phyloP scores from a whole-genome alignment of 2,797 vertebrate genomes.

The Phalloptychus januarius region DNA sequence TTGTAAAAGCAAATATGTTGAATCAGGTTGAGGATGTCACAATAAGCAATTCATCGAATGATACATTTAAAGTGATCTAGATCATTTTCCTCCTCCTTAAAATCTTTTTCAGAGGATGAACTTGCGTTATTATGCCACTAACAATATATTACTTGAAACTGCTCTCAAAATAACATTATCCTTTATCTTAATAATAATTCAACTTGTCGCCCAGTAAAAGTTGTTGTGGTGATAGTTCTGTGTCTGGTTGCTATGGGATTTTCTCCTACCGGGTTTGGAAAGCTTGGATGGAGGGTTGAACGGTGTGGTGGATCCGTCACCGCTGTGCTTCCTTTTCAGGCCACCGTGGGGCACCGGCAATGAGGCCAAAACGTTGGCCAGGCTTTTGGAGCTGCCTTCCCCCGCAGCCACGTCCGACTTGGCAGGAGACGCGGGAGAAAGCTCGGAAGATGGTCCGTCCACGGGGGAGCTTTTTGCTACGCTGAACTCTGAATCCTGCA shows the following conservation, averaged over 20 bases:
- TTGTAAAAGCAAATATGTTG: background rate
- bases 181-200: too few species aligned
- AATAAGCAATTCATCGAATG: too few species aligned
- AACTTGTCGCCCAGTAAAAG: too few species aligned
- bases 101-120: too few species aligned
- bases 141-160: too few species aligned
- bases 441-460: constrained; percentile 66
- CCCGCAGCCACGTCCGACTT: constrained; percentile 68
- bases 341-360: constrained; percentile 72
- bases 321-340: constrained; percentile 85
- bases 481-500: constrained; percentile 77
- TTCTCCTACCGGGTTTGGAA: constrained; percentile 77
- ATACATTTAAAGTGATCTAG: too few species aligned
- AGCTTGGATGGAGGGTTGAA: constrained; percentile 79
- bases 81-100: too few species aligned
- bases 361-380: constrained; percentile 77
- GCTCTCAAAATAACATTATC: too few species aligned
- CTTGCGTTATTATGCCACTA: too few species aligned
- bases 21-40: background rate
- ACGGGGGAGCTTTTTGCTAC: constrained; percentile 75
- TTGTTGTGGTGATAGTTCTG: too few species aligned
- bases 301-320: constrained; percentile 47
- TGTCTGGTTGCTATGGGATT: background rate
- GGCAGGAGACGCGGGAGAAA: constrained; percentile 17
- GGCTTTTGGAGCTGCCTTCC: constrained; percentile 75